phyloP scores from a whole-genome alignment of 2,113 vertebrate species.

The Parotia lawesii region DNA sequence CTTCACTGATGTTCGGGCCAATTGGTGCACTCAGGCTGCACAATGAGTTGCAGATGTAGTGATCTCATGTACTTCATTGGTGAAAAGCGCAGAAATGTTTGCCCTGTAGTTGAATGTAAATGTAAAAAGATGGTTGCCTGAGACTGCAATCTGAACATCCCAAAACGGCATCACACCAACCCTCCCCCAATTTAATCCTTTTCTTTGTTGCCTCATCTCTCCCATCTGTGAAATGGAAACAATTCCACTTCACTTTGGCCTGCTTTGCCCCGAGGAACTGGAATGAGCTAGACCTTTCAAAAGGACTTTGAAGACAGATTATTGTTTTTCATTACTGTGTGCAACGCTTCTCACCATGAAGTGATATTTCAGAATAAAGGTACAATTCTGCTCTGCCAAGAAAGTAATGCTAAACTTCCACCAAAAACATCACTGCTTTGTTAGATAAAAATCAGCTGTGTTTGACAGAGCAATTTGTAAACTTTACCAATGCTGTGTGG shows the following conservation, averaged over 20 bases:
- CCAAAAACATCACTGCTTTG: neutral
- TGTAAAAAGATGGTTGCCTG: neutral
- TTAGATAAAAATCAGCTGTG: slow-evolving; percentile 20
- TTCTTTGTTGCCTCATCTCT: slow-evolving; percentile 47
- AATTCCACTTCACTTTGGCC: slow-evolving; percentile 31
- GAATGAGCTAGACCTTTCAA: slow-evolving; percentile 37
- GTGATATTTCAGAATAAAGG: slow-evolving; percentile 27
- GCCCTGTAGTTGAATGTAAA: neutral
- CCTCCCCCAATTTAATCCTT: neutral
- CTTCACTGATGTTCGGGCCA: slow-evolving; percentile 4
- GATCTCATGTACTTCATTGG: neutral
- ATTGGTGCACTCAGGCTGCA: neutral
- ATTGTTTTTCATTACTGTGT: slow-evolving; percentile 37
- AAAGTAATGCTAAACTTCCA: neutral
- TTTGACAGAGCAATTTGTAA: slow-evolving; percentile 21
- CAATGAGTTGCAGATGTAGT: slow-evolving; percentile 53
- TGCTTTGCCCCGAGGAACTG: slow-evolving; percentile 32
- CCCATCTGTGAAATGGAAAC: slow-evolving; percentile 53
- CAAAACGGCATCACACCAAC: neutral
- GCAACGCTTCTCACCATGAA: slow-evolving; percentile 20
- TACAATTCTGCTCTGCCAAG: neutral
- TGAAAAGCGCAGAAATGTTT: slow-evolving; percentile 8
- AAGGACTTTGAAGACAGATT: slow-evolving; percentile 47
- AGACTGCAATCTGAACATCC: neutral
- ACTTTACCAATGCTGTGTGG: neutral